Base-by-base conservation (phyloP, 1,140 invertebrate genomes). In the Sarcophaga peregrina region DNA sequence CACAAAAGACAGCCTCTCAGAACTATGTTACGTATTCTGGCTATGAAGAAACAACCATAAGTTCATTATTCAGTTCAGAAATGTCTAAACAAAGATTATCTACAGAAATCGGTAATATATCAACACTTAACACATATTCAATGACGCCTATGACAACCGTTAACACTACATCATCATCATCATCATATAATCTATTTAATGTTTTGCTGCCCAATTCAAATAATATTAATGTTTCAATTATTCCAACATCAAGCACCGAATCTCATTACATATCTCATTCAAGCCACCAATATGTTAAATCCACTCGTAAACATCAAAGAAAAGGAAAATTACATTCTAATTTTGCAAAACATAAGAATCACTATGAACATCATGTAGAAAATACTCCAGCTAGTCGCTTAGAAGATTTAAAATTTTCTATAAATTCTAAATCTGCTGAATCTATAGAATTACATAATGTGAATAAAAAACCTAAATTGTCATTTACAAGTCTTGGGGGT, bases 281-380 rank as follows among this genome's bases (percentile, higher is more conserved):
- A 13, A 62, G 88, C 72, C 84, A 85, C 5, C 87, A 89, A 58
- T 86, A 45, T 20, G 46, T 25, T 17, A 83, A 83, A 17, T 78
- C 82, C 8, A 25, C 58, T 10, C 82, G 82, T 50, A 68, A 80
- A 68, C 83, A 83, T 46, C 80, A 81, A 50, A 72, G 75, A 13
- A 80, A 83, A n/a, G 37, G 58, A 45, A 72, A 82, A 68, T 46
- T 48, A 37, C 84, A 8, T 85, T 85, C 46, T 84, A 85, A 48
- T 81, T 45, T 75, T 76, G 82, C 83, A 75, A 83, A 81, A 62
- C 83, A 72, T 46, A 68, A 78, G 15, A 50, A 17, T 1, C 85
- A 85, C 4, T 84, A 84, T 17, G 85, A 86, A 10, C 88, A 89
- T 62, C 87, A 89, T 25, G 0, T 25, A 6, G 62, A 7, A 58